phyloP scores from a whole-genome alignment of 2,113 vertebrate genomes.

The Athene cunicularia region DNA sequence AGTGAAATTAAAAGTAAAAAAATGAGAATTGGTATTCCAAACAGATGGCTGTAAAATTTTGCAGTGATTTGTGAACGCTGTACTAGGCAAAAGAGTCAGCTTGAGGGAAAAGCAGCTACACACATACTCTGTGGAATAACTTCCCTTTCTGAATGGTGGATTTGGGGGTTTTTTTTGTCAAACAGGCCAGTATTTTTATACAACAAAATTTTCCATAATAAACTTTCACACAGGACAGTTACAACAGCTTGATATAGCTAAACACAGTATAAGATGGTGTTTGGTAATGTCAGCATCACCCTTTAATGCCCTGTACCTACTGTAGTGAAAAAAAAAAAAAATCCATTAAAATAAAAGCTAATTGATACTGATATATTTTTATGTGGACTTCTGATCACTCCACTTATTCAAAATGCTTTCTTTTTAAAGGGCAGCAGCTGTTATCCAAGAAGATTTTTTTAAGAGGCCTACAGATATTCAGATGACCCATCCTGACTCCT shows the following conservation, averaged over 20 bases:
- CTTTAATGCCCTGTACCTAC: neutral
- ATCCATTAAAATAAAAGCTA: accelerated
- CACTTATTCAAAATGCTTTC: neutral
- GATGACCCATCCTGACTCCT: neutral
- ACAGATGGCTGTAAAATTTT: neutral
- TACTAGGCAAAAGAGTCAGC: neutral
- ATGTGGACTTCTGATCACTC: neutral
- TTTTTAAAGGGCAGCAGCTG: neutral
- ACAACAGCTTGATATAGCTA: neutral
- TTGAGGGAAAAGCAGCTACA: neutral
- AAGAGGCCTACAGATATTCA: neutral
- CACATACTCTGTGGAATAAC: accelerated
- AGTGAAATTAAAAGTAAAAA: neutral
- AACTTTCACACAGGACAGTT: accelerated
- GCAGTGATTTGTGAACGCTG: neutral
- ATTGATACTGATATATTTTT: neutral
- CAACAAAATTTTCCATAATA: neutral
- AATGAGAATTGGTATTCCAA: neutral
- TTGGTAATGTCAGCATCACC: neutral
- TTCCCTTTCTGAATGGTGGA: neutral
- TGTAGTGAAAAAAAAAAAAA: neutral
- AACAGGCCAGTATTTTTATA: neutral
- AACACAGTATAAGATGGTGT: neutral
- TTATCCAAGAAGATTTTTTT: neutral
- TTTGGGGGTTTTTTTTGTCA: neutral